phyloP scores from a whole-genome alignment of 2,797 vertebrate genomes.

The Erpetoichthys calabaricus region DNA sequence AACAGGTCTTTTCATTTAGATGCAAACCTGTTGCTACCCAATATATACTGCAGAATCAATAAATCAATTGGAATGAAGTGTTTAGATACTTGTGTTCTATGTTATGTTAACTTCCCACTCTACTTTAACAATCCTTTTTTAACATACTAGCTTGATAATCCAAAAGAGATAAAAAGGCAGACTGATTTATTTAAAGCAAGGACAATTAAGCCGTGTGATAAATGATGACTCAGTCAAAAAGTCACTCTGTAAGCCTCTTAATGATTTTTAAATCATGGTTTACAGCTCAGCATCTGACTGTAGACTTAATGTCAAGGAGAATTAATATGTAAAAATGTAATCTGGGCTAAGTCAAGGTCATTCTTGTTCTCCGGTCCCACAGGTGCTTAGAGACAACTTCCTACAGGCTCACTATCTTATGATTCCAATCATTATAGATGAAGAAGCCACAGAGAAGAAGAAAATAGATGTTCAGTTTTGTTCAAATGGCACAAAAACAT shows the following conservation, averaged over 20 bases:
- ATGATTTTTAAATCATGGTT: constrained; percentile 48
- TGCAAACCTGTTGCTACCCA: no score
- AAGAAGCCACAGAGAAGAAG: no score
- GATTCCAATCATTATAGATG: no score
- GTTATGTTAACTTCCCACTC: no score
- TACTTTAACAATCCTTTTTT: no score
- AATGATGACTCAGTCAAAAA: constrained; percentile 21
- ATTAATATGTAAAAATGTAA: constrained; percentile 53
- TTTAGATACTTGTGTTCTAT: no score
- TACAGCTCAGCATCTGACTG: constrained; percentile 18
- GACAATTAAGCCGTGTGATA: constrained; percentile 25
- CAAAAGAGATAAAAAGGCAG: background rate
- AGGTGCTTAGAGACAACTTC: constrained; percentile 47
- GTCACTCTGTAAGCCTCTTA: constrained; percentile 37
- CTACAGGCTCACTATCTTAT: constrained; percentile 30
- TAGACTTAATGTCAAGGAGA: constrained; percentile 5
- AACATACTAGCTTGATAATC: no score
- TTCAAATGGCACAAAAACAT: no score
- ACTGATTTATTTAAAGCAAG: constrained; percentile 7
- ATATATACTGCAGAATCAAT: no score
- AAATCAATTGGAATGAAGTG: no score
- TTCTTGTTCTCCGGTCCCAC: constrained; percentile 41
- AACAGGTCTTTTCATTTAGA: no score
- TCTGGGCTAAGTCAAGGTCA: constrained; percentile 51
- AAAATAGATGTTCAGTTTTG: no score